Evolutionary conservation across 2,113 vertebrate species (phyloP).

Genomic region (Leuciscus idus): DNA sequence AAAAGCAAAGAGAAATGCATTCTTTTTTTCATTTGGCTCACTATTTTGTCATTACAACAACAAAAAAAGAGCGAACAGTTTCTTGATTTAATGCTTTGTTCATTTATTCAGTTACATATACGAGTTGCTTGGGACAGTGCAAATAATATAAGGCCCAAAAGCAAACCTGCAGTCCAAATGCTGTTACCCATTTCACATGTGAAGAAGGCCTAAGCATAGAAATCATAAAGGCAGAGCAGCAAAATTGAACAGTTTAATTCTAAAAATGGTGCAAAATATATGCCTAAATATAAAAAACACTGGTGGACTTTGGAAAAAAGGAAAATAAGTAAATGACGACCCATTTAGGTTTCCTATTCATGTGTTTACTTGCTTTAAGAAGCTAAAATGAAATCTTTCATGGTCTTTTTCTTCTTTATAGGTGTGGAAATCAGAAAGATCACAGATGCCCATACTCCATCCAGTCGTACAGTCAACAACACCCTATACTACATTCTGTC

Average conservation of each 20-base stretch:
- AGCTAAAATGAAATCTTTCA: neutral
- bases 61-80: no score
- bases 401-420: slow-evolving; percentile 60
- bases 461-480: slow-evolving; percentile 90
- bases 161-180: neutral
- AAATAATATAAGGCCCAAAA: neutral
- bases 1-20: neutral
- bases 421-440: slow-evolving; percentile 96
- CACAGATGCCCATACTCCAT: slow-evolving; percentile 88
- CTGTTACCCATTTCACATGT: neutral
- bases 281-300: neutral
- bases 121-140: neutral
- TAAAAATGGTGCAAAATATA: no score
- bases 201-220: neutral
- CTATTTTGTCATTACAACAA: no score
- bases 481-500: slow-evolving; percentile 94
- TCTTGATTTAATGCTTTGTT: neutral
- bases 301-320: neutral
- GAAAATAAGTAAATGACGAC: neutral
- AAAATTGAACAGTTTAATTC: no score
- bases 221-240: no score
- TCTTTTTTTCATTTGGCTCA: no score
- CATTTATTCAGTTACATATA: neutral
- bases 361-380: neutral
- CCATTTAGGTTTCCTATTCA: neutral